Percentiles rank a stretch among this genome's conserved stretches.
Conservation (phyloP, 2,113 vertebrate species). For the Atherinomorus stipes region DNA sequence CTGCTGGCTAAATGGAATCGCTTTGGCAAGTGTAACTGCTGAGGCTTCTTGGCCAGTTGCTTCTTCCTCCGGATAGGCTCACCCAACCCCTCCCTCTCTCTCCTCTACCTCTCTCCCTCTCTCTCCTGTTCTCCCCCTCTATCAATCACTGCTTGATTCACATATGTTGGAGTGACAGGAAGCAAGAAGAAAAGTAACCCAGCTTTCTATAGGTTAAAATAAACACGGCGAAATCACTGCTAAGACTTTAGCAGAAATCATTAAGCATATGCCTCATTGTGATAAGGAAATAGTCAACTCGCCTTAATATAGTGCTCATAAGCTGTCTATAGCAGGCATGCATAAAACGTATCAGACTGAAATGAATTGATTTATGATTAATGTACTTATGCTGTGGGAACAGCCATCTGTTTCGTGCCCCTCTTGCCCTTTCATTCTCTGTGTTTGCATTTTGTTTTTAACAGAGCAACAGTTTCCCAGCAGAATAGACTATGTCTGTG, state of each 20-base stretch:
- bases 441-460: conserved; percentile 43
- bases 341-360: conserved; percentile 20
- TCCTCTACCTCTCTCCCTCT: not conserved
- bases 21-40: conserved; percentile 65
- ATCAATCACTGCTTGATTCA: conserved; percentile 62
- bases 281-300: conserved; percentile 57
- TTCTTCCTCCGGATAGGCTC: conserved; percentile 60
- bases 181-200: conserved; percentile 19
- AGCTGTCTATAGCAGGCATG: conserved; percentile 17
- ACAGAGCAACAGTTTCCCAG: conserved; percentile 45
- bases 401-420: conserved; percentile 65
- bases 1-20: conserved; percentile 54
- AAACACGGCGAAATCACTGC: conserved; percentile 32
- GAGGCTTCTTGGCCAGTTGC: conserved; percentile 67
- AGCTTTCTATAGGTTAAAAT: conserved; percentile 29
- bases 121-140: conserved; percentile 35
- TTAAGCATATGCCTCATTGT: conserved; percentile 43
- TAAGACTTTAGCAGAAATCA: conserved; percentile 48
- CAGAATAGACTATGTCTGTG: conserved; percentile 19
- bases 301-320: conserved; percentile 36
- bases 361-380: conserved; percentile 72
- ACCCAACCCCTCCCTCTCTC: conserved; percentile 27
- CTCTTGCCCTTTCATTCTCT: conserved; percentile 30
- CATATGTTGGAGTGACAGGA: conserved; percentile 57
- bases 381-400: conserved; percentile 65